Conservation (phyloP, 2,888 invertebrate species). For the Apotomis capreana region DNA sequence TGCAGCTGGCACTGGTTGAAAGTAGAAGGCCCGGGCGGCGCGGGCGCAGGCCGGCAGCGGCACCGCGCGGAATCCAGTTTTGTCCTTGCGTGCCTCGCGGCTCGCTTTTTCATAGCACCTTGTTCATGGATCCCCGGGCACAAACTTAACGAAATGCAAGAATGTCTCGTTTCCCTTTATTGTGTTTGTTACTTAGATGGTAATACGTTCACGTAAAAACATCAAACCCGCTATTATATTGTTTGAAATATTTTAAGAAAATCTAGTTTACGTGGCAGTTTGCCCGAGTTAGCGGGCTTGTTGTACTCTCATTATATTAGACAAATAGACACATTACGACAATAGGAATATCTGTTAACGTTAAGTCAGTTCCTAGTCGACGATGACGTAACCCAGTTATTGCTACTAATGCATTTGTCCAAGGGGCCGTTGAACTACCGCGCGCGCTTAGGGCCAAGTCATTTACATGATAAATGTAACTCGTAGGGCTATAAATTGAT, state of each 20-base stretch:
- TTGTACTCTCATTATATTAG: slow-evolving; percentile 11
- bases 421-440: slow-evolving; percentile 50
- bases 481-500: slow-evolving; percentile 60
- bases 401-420: slow-evolving; percentile 48
- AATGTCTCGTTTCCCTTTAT: slow-evolving; percentile 28
- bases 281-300: slow-evolving; percentile 1
- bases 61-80: slow-evolving; percentile 52
- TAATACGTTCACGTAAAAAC: slow-evolving; percentile 16
- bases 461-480: slow-evolving; percentile 46
- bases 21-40: slow-evolving; percentile 34
- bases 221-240: background rate
- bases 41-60: slow-evolving; percentile 32
- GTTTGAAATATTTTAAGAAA: background rate
- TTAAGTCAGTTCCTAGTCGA: slow-evolving; percentile 28
- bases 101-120: slow-evolving; percentile 44
- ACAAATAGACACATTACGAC: slow-evolving; percentile 31
- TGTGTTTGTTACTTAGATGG: slow-evolving; percentile 13
- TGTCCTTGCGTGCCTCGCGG: slow-evolving; percentile 51
- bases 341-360: slow-evolving; percentile 30
- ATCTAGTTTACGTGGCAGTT: background rate
- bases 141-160: slow-evolving; percentile 21
- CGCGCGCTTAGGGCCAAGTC: slow-evolving; percentile 37
- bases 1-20: slow-evolving; percentile 23
- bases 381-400: slow-evolving; percentile 39
- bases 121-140: slow-evolving; percentile 31